phyloP scores from a whole-genome alignment of 1,140 invertebrate species.

The Hyles euphorbiae region DNA sequence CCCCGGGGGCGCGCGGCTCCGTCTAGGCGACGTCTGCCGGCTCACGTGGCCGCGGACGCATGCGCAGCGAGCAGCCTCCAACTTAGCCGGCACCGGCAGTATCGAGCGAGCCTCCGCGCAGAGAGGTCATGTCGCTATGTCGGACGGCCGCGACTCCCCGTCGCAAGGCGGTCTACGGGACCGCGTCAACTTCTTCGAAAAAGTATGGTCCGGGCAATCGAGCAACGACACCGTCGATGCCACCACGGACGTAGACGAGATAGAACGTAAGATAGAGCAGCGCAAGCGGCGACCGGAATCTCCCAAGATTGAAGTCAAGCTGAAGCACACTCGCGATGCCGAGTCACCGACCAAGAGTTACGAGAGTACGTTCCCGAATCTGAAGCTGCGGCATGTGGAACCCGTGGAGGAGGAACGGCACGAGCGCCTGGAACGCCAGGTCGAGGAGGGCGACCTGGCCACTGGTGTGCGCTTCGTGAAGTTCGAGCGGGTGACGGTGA shows the following conservation, averaged over 20 bases:
- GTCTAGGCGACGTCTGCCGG: constrained; percentile 47
- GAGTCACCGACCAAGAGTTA: constrained; percentile 62
- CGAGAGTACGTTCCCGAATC: constrained; percentile 51
- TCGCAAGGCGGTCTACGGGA: constrained; percentile 78
- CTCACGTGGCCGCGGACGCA: constrained; percentile 36
- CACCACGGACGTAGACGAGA: constrained; percentile 76
- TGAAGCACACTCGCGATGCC: constrained; percentile 74
- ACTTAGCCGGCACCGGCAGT: constrained; percentile 35
- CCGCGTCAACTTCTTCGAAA: constrained; percentile 85
- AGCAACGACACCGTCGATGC: constrained; percentile 64
- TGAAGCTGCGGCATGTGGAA: constrained; percentile 58
- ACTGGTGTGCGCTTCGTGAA: constrained; percentile 79
- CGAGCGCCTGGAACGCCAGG: constrained; percentile 77
- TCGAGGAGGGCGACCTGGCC: constrained; percentile 80
- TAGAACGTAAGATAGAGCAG: constrained; percentile 78
- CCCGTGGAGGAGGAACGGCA: constrained; percentile 29
- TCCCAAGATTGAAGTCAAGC: constrained; percentile 76
- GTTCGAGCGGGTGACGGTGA: constrained; percentile 80
- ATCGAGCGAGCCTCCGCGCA: constrained; percentile 66
- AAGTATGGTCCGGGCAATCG: constrained; percentile 79
- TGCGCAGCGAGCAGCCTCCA: constrained; percentile 37
- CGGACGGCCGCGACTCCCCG: constrained; percentile 71
- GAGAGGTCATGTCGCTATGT: constrained; percentile 68
- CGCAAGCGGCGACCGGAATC: constrained; percentile 71
- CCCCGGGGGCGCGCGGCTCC: constrained; percentile 11